phyloP scores from a whole-genome alignment of 2,797 vertebrate species.

The Choloepus didactylus region DNA sequence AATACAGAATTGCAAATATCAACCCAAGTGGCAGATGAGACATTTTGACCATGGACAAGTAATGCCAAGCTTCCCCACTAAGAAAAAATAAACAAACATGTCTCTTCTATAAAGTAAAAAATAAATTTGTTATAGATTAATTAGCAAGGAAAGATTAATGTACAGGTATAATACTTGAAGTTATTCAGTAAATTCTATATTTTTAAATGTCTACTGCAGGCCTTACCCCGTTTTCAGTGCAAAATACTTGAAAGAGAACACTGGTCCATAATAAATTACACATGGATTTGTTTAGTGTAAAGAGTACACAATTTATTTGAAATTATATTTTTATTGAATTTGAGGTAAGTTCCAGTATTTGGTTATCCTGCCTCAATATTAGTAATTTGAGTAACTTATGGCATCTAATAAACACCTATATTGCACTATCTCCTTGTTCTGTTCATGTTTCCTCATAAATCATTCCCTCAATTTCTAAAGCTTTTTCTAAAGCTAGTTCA shows the following conservation, averaged over 20 bases:
- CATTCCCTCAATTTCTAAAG: background rate
- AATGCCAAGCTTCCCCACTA: background rate
- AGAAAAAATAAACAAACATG: background rate
- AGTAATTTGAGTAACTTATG: background rate
- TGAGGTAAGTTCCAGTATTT: background rate
- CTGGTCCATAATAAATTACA: background rate
- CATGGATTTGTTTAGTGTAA: background rate
- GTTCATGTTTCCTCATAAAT: background rate
- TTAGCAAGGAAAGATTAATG: background rate
- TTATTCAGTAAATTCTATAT: background rate
- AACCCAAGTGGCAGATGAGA: background rate
- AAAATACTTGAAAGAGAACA: background rate
- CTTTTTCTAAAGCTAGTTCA: background rate
- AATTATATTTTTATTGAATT: conserved; percentile 1
- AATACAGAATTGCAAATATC: conserved; percentile 1
- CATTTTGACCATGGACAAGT: background rate
- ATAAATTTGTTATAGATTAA: background rate
- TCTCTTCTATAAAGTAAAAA: background rate
- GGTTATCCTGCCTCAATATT: background rate
- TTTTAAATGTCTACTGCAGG: background rate
- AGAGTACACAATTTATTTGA: background rate
- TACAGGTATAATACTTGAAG: background rate
- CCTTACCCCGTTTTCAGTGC: background rate
- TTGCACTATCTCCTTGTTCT: background rate
- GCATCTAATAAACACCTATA: background rate